Evolutionary conservation across 2,797 vertebrate genomes (phyloP), one percentile per base, ranked within the genome.

Genomic region (Saxicola maurus): DNA sequence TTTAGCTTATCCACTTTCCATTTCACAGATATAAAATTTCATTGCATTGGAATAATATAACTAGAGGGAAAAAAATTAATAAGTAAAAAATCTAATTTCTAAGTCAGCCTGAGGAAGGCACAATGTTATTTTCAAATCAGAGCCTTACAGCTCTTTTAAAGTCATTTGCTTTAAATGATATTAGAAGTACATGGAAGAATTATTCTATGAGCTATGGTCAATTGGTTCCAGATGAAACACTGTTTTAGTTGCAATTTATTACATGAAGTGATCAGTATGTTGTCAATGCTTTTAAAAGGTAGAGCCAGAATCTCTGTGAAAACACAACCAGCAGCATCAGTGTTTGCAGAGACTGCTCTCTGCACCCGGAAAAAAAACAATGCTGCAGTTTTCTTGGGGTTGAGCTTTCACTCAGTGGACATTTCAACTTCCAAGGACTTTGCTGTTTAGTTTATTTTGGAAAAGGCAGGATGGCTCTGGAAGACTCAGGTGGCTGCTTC

Each of bases 321-420:
- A 82, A 77, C n/a, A 30, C 52, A 69, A 5, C 24, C 7, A 37
- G 37, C 17, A 31, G 11, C 19, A 25, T 21, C 42, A 3, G 21
- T 9, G 14, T 24, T 42, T 72, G 35, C 35, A 53, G 28, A 53
- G 43, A 13, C 40, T 82, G 37, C 15, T 56, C 14, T 42, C 49
- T 67, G 46, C 28, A 3, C 19, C 42, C 0, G 0, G 73, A 57
- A 6, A 30, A 69, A 69, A 56, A 2, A 11, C 14, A 2, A 20
- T 17, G 6, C 21, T 33, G 45, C 11, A 12, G 1, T 60, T 77
- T 80, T 62, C n/a, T 17, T 23, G 6, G 17, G 17, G 28, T 7
- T 59, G 53, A 59, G 30, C 40, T 86, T 74, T 82, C 33, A 38
- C 33, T 73, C 13, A 17, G 37, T 0, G 0, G 65, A 46, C 9